A percentile compares a stretch with the other conserved stretches of the same genome.
These are phyloP conservation scores for Lagenorhynchus albirostris DNA, from an alignment of 2,113 vertebrate species.

Conservation along the genomic window DNA sequence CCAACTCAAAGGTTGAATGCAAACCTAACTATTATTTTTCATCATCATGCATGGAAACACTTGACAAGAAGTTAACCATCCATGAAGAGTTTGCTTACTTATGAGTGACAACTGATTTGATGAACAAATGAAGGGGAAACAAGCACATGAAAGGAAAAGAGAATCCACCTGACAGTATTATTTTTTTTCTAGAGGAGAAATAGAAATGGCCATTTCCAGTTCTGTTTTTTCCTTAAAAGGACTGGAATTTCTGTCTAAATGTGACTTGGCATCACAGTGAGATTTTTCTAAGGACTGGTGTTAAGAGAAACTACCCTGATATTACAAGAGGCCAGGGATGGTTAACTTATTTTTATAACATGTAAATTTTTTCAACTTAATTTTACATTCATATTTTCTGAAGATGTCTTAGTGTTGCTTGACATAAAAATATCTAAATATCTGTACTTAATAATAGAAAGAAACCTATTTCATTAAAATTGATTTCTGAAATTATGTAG, in stretches of 20 bases:
- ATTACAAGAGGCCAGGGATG: background rate
- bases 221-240: background rate
- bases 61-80: conserved; percentile 29
- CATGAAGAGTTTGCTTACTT: background rate
- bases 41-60: conserved; percentile 1
- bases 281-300: conserved; percentile 4
- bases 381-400: conserved; percentile 19
- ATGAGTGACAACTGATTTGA: conserved; percentile 12
- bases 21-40: conserved; percentile 37
- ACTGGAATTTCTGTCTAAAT: background rate
- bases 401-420: background rate
- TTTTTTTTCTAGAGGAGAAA: conserved; percentile 16
- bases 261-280: background rate
- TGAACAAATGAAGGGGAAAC: conserved; percentile 37
- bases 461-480: conserved; percentile 31
- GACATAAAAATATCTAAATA: conserved; percentile 26
- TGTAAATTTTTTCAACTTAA: background rate
- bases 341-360: conserved; percentile 31
- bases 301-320: conserved; percentile 12
- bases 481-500: conserved; percentile 28
- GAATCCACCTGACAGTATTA: background rate
- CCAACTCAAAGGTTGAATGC: background rate
- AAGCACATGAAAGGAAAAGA: background rate
- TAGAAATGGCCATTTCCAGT: conserved; percentile 11
- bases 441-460: conserved; percentile 23